These are phyloP conservation scores for Myiozetetes cayanensis DNA, from an alignment of 2,113 vertebrate genomes.

Conservation along the genomic window DNA sequence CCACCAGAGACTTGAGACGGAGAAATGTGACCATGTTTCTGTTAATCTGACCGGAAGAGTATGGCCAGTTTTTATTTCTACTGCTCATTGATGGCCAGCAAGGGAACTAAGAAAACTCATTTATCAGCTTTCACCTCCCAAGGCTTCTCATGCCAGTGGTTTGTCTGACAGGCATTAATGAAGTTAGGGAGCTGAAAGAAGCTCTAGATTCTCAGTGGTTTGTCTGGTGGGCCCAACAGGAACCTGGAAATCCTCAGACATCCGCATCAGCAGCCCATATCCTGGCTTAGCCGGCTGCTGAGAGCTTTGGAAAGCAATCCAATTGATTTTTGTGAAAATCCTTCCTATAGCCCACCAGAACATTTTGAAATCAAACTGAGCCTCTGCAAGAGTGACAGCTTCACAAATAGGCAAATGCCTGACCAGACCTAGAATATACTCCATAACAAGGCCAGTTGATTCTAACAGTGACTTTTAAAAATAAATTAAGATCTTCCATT, in stretches of 20 bases:
- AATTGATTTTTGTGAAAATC: background rate
- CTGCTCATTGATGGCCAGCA: background rate
- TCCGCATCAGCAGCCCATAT: background rate
- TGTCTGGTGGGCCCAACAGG: background rate
- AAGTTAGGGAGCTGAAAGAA: background rate
- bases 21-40: background rate
- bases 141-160: background rate
- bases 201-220: background rate
- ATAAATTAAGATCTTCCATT: background rate
- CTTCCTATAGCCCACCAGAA: background rate
- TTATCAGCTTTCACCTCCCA: background rate
- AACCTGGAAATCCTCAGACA: background rate
- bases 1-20: background rate
- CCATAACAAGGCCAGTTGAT: background rate
- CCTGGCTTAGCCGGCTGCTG: background rate
- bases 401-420: background rate
- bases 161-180: background rate
- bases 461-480: background rate
- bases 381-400: background rate
- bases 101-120: background rate
- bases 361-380: background rate
- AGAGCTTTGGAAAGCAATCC: background rate
- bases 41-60: background rate
- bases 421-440: background rate
- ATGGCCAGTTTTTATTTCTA: background rate